These are phyloP conservation scores for Lagopus muta DNA, from an alignment of 2,113 vertebrate species.

Conservation along the genomic window DNA sequence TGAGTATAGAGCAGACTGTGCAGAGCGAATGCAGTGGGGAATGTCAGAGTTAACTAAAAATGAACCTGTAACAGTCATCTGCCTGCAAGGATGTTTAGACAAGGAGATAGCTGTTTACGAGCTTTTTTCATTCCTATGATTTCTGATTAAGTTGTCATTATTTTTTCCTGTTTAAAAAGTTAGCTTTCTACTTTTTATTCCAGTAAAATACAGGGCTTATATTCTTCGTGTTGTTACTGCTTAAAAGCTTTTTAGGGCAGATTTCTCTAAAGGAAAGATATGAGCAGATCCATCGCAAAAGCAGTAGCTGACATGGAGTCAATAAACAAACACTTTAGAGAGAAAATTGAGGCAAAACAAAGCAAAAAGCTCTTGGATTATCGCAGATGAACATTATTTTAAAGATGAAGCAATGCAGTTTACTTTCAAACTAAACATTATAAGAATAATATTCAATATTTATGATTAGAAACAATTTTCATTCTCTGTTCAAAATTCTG, in stretches of 20 bases:
- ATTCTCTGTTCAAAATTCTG: background rate
- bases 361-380: background rate
- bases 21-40: background rate
- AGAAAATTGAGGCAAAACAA: background rate
- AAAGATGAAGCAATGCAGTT: background rate
- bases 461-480: background rate
- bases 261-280: background rate
- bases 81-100: background rate
- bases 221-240: no score
- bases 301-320: background rate
- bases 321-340: background rate
- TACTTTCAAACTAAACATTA: background rate
- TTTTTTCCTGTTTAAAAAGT: background rate
- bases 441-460: background rate
- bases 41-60: background rate
- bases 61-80: background rate
- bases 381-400: background rate
- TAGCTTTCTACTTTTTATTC: background rate
- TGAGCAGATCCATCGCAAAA: background rate
- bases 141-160: background rate
- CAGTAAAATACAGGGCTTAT: background rate
- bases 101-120: background rate
- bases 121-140: background rate
- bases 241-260: background rate
- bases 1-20: background rate